Conservation (phyloP, 1,140 invertebrate species). For the Caerostris extrusa region DNA sequence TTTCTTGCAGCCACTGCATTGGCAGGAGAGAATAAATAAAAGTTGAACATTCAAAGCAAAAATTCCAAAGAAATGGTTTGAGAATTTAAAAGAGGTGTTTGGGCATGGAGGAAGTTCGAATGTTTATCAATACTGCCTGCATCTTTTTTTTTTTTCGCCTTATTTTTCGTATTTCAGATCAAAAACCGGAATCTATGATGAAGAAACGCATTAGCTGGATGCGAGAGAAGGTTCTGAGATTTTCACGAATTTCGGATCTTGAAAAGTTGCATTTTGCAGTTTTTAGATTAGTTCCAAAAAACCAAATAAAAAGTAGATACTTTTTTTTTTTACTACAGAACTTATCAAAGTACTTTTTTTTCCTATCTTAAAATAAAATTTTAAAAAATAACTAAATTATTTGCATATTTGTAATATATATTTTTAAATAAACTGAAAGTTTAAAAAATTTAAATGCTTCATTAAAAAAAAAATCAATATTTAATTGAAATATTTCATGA, state of each 20-base stretch:
- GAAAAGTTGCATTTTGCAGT: background rate
- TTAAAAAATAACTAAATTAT: no score
- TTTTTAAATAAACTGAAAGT: no score
- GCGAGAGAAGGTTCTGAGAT: background rate
- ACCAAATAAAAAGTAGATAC: no score
- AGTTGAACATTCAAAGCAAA: slow-evolving; percentile 15
- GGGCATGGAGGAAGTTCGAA: background rate
- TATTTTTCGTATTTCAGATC: background rate
- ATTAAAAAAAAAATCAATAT: no score
- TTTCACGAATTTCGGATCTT: background rate
- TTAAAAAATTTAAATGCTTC: no score
- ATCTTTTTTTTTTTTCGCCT: background rate
- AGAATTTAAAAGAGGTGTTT: background rate
- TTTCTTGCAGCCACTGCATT: background rate
- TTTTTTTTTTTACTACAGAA: no score
- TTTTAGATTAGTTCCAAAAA: background rate
- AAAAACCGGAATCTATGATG: slow-evolving; percentile 3
- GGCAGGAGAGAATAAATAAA: background rate
- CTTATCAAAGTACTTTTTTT: no score
- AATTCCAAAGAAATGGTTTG: background rate
- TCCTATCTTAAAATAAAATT: no score
- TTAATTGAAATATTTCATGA: no score
- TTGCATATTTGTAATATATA: no score
- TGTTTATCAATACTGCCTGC: background rate
- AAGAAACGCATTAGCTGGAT: background rate